Conservation (phyloP, 2,113 vertebrate genomes). For the Psettodes erumei region DNA sequence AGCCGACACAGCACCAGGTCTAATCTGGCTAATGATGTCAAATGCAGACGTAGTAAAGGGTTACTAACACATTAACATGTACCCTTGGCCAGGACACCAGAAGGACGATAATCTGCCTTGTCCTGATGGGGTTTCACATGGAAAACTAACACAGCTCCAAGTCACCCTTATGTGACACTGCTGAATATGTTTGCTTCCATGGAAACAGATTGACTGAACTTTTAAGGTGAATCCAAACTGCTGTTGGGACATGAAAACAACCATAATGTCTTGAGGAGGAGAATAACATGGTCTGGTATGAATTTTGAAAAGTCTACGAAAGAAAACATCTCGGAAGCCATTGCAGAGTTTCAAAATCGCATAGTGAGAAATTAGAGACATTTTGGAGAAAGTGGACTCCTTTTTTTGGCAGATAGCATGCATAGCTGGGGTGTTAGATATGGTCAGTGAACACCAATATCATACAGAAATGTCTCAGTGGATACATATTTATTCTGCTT, state of each 20-base stretch:
- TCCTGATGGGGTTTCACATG: conserved; percentile 21
- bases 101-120: conserved; percentile 37
- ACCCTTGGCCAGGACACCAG: conserved; percentile 38
- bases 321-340: neutral
- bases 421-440: neutral
- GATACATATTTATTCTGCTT: neutral
- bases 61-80: conserved; percentile 43
- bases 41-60: conserved; percentile 53
- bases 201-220: conserved; percentile 16
- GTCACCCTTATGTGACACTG: conserved; percentile 18
- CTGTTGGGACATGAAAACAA: neutral
- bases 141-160: conserved; percentile 24
- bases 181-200: neutral
- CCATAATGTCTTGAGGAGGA: conserved; percentile 15
- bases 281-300: neutral
- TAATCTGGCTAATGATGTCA: conserved; percentile 77
- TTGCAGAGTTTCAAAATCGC: neutral
- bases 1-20: conserved; percentile 48
- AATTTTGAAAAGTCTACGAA: conserved; percentile 4
- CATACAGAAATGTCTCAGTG: neutral
- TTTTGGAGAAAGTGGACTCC: neutral
- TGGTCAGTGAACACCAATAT: neutral
- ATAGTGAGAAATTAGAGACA: neutral
- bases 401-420: neutral
- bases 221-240: conserved; percentile 37